Evolutionary conservation across 2,888 invertebrate genomes (phyloP).

Genomic region (Ornithoptera alexandrae): DNA sequence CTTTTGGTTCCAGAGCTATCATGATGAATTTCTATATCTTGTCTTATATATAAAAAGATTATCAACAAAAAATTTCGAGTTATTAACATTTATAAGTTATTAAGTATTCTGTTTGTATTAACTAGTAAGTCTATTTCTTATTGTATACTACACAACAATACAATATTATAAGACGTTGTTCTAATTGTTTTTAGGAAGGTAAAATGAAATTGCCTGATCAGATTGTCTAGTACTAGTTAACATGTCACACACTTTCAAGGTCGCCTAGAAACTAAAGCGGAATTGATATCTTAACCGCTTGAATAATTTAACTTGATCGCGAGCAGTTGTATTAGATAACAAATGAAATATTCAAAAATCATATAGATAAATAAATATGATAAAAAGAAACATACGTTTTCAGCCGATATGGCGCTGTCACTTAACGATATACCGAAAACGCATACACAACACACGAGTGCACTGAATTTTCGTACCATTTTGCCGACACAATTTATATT

Average conservation of each 20-base stretch:
- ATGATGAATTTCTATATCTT: neutral
- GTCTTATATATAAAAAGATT: no score
- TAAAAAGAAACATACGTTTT: conserved; percentile 38
- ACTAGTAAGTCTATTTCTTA: neutral
- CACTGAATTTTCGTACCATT: conserved; percentile 74
- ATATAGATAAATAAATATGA: neutral
- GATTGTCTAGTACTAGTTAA: conserved; percentile 28
- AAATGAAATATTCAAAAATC: conserved; percentile 4
- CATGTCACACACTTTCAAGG: conserved; percentile 58
- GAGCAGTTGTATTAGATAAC: neutral
- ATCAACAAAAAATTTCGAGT: neutral
- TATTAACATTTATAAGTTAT: neutral
- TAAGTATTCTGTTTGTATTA: neutral
- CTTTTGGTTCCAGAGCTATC: no score
- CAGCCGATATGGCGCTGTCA: conserved; percentile 71
- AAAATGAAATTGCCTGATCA: conserved; percentile 6
- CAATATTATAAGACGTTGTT: neutral
- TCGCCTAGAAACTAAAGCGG: conserved; percentile 54
- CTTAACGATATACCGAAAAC: conserved; percentile 67
- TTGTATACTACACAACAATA: neutral
- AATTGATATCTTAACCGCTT: neutral
- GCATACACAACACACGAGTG: conserved; percentile 66
- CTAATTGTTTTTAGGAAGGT: neutral
- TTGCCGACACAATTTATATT: conserved; percentile 36
- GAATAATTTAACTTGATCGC: neutral